Percentiles rank a stretch among this genome's conserved stretches.
Conservation (phyloP, 1,140 invertebrate species). For the Scaptomyza graminum region DNA sequence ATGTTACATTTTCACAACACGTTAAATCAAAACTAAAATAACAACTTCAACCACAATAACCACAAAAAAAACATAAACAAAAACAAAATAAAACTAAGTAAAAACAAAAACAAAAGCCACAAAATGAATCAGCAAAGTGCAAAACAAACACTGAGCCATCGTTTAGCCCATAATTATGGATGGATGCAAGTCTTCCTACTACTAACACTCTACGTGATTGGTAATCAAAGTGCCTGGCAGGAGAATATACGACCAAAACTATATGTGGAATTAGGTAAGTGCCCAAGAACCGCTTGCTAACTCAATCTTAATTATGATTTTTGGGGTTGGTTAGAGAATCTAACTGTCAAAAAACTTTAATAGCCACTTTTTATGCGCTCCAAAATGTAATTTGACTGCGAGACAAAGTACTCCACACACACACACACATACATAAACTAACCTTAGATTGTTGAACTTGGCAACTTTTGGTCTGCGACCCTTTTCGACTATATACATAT, state of each 20-base stretch:
- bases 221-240: constrained; percentile 89
- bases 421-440: constrained; percentile 7
- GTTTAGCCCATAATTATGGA: constrained; percentile 49
- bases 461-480: background rate
- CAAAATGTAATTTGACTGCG: constrained; percentile 68
- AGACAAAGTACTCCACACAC: no score
- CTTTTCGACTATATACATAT: background rate
- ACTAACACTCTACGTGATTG: constrained; percentile 82
- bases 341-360: constrained; percentile 73
- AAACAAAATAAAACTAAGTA: constrained; percentile 17
- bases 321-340: constrained; percentile 39
- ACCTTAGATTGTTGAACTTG: constrained; percentile 26
- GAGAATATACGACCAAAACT: constrained; percentile 94
- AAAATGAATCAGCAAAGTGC: constrained; percentile 56
- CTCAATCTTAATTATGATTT: constrained; percentile 54
- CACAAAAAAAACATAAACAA: no score
- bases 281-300: background rate
- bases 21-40: constrained; percentile 60
- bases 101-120: constrained; percentile 45
- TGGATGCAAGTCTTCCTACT: constrained; percentile 83
- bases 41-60: constrained; percentile 20
- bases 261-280: constrained; percentile 93
- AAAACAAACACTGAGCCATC: constrained; percentile 55
- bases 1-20: constrained; percentile 68
- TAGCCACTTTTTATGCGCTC: constrained; percentile 64